Percentiles rank a stretch among this genome's conserved stretches.
These are phyloP conservation scores for Coelopa pilipes DNA, from an alignment of 2,888 invertebrate species.

Conservation along the genomic window DNA sequence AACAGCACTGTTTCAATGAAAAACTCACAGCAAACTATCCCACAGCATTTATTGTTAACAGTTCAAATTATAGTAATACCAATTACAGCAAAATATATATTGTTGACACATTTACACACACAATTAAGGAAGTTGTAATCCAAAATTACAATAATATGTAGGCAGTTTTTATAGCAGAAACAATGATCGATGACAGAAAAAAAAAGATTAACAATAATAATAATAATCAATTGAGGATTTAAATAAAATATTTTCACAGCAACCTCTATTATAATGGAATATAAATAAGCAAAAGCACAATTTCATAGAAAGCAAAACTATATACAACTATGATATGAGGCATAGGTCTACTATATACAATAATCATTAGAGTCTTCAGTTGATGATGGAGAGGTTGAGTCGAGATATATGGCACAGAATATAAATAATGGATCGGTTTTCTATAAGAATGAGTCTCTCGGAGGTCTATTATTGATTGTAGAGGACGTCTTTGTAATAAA, in stretches of 20 bases:
- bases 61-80: constrained; percentile 17
- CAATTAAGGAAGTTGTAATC: not conserved
- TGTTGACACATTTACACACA: constrained; percentile 23
- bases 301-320: not conserved
- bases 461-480: not conserved
- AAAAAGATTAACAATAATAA: not conserved
- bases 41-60: constrained; percentile 34
- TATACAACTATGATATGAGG: not conserved
- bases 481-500: not conserved
- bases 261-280: not conserved
- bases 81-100: constrained; percentile 10
- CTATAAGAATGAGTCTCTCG: not conserved
- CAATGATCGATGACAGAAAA: not conserved
- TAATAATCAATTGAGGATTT: not conserved
- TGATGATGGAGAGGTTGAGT: not conserved
- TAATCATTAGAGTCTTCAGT: not conserved
- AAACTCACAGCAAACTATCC: constrained; percentile 32
- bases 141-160: constrained; percentile 12
- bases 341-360: not conserved
- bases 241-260: constrained; percentile 24
- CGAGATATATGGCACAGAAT: not conserved
- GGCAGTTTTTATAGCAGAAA: constrained; percentile 22
- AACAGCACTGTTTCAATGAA: constrained; percentile 10
- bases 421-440: not conserved
- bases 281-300: constrained; percentile 9